Base-by-base conservation (phyloP, 2,888 invertebrate genomes). In the Callyntrura sp. region DNA sequence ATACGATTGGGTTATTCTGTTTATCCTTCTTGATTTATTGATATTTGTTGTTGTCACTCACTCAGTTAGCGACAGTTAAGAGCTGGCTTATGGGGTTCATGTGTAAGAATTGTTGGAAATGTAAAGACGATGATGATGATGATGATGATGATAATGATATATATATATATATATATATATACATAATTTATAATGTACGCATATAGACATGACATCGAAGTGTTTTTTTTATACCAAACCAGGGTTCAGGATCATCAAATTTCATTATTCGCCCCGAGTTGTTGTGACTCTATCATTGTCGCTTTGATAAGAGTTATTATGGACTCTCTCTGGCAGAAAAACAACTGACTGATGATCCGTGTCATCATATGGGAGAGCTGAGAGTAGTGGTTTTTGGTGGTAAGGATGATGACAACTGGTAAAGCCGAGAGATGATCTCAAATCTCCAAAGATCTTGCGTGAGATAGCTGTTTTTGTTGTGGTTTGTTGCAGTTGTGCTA, bases 11-110 rank as follows among this genome's bases (percentile, higher is more conserved):
- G 65, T 65, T 62, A 82, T 82, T 82, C 45, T 62, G 65, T 62
- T 65, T 82, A 82, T 82, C 65, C 82, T 35, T 78, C 78, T 62
- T 82, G 82, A 65, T 65, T 82, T 82, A 82, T 82, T 82, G 82
- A 82, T 82, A 65, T 45, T 82, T 65, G 65, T 57, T 55, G 17
- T 78, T 55, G 78, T 78, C 78, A 57, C 78, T 55, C 78, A 57
- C 55, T 57, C 57, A 55, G 35, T 48, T 23, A 73, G 8, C 11
- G 48, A 20, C 23, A 17, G 73, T 45, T 73, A 48, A n/a, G 20
- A 23, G 48, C 23, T 45, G 45, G 73, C 68, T 68, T 68, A 43
- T 6, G 68, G 12, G 8, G 65, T 45, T 25, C 23, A 73, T 35
- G 3, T 35, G 35, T 73, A 45, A 73, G 73, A 48, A 20, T 73